Conservation (phyloP, 2,113 vertebrate genomes). For the Cyrtonyx montezumae region DNA sequence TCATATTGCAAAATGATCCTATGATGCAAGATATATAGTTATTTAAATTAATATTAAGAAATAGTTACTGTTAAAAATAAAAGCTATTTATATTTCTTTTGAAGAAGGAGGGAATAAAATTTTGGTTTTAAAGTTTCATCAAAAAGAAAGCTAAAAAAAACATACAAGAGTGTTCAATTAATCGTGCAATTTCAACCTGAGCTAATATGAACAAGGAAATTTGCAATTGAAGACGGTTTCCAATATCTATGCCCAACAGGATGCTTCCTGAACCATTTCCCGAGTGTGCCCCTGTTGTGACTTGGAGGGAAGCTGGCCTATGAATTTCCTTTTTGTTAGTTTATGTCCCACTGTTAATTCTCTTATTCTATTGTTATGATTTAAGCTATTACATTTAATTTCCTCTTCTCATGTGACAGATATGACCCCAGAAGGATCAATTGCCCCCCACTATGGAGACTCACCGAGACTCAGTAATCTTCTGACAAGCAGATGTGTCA, state of each 20-base stretch:
- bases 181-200: constrained; percentile 59
- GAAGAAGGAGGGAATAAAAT: background rate
- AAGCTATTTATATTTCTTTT: background rate
- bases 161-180: constrained; percentile 21
- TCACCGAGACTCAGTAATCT: constrained; percentile 44
- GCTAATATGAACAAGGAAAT: constrained; percentile 76
- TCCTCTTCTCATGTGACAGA: constrained; percentile 70
- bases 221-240: constrained; percentile 63
- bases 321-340: constrained; percentile 74
- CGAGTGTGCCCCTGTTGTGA: constrained; percentile 46
- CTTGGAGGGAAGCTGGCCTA: constrained; percentile 48
- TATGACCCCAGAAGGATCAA: constrained; percentile 59
- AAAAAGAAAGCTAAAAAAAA: constrained; percentile 54
- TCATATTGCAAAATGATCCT: background rate
- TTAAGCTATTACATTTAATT: constrained; percentile 75
- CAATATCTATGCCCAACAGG: constrained; percentile 72
- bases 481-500: background rate
- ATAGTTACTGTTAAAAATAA: background rate
- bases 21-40: background rate
- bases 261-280: constrained; percentile 67
- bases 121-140: background rate
- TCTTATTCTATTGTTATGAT: constrained; percentile 54
- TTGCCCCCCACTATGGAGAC: constrained; percentile 29
- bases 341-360: constrained; percentile 73
- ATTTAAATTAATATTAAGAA: background rate